A percentile compares a stretch with the other conserved stretches of the same genome.
Conservation (phyloP, 53 echinoderm and acorn worm genomes). For the Luidia sarsii region DNA sequence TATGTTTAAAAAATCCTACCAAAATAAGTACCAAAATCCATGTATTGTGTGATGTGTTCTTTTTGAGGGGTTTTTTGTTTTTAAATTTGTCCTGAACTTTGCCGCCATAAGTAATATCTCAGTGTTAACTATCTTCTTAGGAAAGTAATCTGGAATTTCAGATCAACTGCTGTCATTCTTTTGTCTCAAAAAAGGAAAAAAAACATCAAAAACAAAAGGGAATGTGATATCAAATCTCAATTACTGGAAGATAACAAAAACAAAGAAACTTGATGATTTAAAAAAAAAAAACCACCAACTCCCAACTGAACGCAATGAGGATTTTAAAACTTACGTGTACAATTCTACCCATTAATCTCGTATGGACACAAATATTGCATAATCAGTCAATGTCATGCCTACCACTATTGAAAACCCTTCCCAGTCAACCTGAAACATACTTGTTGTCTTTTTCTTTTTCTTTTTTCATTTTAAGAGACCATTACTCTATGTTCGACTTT, state of each 20-base stretch:
- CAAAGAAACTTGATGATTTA: too few species aligned
- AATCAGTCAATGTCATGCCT: constrained; percentile 1
- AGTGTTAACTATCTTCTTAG: background rate
- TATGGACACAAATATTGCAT: constrained; percentile 40
- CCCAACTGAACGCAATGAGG: background rate
- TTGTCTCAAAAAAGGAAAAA: too few species aligned
- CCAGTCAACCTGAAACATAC: background rate
- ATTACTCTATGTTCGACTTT: too few species aligned
- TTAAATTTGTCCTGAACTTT: too few species aligned
- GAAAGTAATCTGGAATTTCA: background rate
- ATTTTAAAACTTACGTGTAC: background rate
- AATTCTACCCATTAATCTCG: background rate
- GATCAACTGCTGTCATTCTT: too few species aligned
- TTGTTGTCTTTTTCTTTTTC: too few species aligned
- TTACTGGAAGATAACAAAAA: too few species aligned
- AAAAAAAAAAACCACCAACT: background rate
- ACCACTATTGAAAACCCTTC: constrained; percentile 1
- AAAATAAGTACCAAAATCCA: constrained; percentile 21
- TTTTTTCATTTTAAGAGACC: background rate
- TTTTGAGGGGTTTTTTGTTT: too few species aligned
- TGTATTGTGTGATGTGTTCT: too few species aligned
- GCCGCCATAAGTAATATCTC: too few species aligned
- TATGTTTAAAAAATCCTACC: constrained; percentile 4
- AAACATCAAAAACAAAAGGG: too few species aligned
- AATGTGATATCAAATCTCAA: too few species aligned